phyloP scores from a whole-genome alignment of 1,140 invertebrate species.

The Laupala kohalensis region DNA sequence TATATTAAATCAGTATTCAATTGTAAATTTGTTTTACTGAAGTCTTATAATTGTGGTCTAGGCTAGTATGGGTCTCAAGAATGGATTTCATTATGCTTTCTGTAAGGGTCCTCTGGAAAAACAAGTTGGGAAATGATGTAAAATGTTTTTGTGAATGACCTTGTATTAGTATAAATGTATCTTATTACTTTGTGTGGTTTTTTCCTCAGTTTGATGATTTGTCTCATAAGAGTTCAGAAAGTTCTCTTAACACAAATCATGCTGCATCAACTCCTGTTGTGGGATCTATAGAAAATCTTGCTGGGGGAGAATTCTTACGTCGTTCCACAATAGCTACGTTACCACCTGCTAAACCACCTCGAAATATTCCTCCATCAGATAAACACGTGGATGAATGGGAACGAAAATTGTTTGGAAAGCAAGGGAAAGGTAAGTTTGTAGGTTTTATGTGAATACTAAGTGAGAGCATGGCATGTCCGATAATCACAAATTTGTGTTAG shows the following conservation, averaged over 20 bases:
- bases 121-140: too few relatives aligned
- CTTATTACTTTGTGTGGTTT: conserved; percentile 11
- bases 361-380: conserved; percentile 18
- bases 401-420: conserved; percentile 59
- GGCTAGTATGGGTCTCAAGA: too few relatives aligned
- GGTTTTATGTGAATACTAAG: too few relatives aligned
- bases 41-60: too few relatives aligned
- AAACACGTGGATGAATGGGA: conserved; percentile 65
- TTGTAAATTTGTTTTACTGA: too few relatives aligned
- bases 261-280: conserved; percentile 34
- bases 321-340: conserved; percentile 33
- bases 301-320: conserved; percentile 33
- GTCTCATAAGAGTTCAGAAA: conserved; percentile 75
- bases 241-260: conserved; percentile 51
- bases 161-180: background rate
- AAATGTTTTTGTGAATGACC: background rate
- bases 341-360: conserved; percentile 32
- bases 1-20: too few relatives aligned
- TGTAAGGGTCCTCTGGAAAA: too few relatives aligned
- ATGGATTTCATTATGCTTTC: too few relatives aligned
- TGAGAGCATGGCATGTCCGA: too few relatives aligned
- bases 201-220: conserved; percentile 60
- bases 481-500: too few relatives aligned
- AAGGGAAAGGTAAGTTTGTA: conserved; percentile 29
- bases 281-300: conserved; percentile 42